Evolutionary conservation across 2,797 vertebrate genomes (phyloP), one percentile per base, ranked within the genome.

Genomic region (Gymnoscopelus braueri): DNA sequence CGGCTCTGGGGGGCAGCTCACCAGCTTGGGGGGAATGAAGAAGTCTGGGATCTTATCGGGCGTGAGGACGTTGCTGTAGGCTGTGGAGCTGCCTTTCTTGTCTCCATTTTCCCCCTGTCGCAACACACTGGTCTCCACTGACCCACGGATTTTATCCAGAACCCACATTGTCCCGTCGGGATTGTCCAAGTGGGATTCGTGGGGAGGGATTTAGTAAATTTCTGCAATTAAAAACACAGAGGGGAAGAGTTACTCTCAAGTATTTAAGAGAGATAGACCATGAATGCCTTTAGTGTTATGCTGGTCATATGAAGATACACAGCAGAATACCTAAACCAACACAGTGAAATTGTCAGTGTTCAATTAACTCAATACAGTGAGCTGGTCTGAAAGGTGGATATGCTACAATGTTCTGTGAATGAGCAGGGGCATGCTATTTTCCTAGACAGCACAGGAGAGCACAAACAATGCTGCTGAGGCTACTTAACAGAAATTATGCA

Each of bases 1-100:
- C 0, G 86, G 83, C 72, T 98, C 97, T 0, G 94, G 67, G 0
- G 96, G 93, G 0, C 83, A 91, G 5, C 93, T 92, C 9, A 94
- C 93, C 24, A 99, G 92, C 85, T 97, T 99, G 1, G 97, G 98
- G 0, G 98, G 98, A 71, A 99, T 99, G 83, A 98, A 99, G 76
- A 99, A 99, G 84, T 98, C 97, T 0, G 98, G 98, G 86, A 99
- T 99, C 85, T 98, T 98, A 87, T 98, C 98, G 0, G 97, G 98
- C 1, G 98, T 98, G 81, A 99, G 95, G 71, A 99, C 97, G 2
- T 99, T 99, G 89, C 96, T 96, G 90, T 97, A 97, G 8, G 93
- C 86, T 0, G 95, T 82, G 15, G 81, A 84, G 51, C 84, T 85
- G 9, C 81, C 80, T 72, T 86, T 92, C 75, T 91, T 95, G 72